Base-by-base conservation (phyloP, 2,797 vertebrate species). In the Octomys mimax region DNA sequence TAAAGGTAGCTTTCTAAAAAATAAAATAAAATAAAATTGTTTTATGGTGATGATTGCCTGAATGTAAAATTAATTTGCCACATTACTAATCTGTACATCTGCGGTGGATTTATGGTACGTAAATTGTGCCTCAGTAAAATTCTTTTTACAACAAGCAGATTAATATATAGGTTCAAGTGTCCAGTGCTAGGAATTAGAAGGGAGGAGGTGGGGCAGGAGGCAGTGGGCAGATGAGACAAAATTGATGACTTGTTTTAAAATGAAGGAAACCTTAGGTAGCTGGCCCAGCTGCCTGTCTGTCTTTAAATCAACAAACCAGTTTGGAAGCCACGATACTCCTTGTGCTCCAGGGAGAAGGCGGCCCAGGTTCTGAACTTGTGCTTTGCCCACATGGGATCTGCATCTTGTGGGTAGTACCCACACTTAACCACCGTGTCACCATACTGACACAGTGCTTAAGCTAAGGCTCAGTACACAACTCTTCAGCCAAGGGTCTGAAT, bases 181-280 rank as follows among this genome's bases (percentile, higher is more conserved):
- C 73, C 2, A 2, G 18, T 52, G 39, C 42, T 80, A 0, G 28
- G 73, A 46, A 39, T 18, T 42, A 12, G 6, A 62, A 16, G 0
- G 13, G 11, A 84, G 19, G 13, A 11, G 57, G 5, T 6, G 0
- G 49, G 31, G 4, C 2, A 8, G 39, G 21, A 2, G 49, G 10
- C 49, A 26, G 19, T 36, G 2, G 16, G 10, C 22, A 5, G 68
- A 31, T 42, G 42, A 46, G 77, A 16, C 6, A 2, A 3, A 42
- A 33, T 3, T 9, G 33, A 9, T 1, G 26, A 13, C 2, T 2
- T 26, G 6, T 66, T 70, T 46, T 18, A 33, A 28, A 24, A 4
- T 57, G 85, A 19, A 75, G 36, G 33, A 33, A 46, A 8, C 4
- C 2, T 6, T 46, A 11, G 61, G 0, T 33, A 79, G 46, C 62